phyloP scores from a whole-genome alignment of 2,113 vertebrate genomes.

The Morone saxatilis region DNA sequence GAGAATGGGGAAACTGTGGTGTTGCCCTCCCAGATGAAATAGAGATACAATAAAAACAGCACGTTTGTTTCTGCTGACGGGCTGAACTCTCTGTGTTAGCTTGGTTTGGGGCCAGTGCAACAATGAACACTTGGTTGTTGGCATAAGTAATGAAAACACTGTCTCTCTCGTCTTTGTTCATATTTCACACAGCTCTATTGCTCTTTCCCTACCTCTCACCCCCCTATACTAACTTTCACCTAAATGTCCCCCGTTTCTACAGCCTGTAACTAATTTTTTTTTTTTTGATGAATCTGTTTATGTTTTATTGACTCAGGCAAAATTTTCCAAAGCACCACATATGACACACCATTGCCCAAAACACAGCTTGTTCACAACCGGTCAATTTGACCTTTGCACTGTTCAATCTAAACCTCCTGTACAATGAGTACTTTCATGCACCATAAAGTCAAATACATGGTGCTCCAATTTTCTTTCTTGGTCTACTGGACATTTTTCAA shows the following conservation, averaged over 20 bases:
- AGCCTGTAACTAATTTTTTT: not conserved
- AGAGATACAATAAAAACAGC: constrained; percentile 61
- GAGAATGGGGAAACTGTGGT: not conserved
- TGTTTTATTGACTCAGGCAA: not conserved
- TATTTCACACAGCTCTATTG: constrained; percentile 20
- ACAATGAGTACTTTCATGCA: constrained; percentile 16
- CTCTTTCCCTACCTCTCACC: not conserved
- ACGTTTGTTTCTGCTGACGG: constrained; percentile 68
- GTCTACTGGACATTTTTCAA: constrained; percentile 2
- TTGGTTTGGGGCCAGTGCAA: constrained; percentile 54
- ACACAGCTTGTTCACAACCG: not conserved
- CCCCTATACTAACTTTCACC: not conserved
- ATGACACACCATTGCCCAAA: not conserved
- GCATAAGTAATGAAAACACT: constrained; percentile 73
- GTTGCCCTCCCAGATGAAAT: constrained; percentile 19
- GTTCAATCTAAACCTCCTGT: constrained; percentile 25
- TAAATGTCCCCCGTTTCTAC: not conserved
- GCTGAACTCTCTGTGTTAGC: constrained; percentile 40
- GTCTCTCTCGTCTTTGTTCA: constrained; percentile 33
- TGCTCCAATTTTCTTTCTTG: not conserved
- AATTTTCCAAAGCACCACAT: not conserved
- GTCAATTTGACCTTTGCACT: constrained; percentile 8
- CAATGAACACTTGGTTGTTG: constrained; percentile 71
- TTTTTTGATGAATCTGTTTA: not conserved
- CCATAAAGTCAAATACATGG: not conserved